phyloP scores from a whole-genome alignment of 2,888 invertebrate genomes.

The Rhopalosiphum nymphaeae region DNA sequence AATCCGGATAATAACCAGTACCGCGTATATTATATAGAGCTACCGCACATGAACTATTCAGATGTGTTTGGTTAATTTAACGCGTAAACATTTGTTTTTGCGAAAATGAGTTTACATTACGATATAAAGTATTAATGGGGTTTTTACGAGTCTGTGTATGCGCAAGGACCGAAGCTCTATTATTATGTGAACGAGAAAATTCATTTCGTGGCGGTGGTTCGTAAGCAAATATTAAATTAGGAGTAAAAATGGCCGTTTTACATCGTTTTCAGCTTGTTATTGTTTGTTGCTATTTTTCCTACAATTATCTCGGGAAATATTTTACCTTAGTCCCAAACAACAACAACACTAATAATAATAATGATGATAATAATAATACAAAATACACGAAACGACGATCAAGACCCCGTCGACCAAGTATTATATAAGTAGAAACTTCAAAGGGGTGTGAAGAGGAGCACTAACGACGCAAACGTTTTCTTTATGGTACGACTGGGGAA shows the following conservation, averaged over 20 bases:
- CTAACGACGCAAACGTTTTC: not conserved
- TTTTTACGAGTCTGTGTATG: not conserved
- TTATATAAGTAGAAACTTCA: not conserved
- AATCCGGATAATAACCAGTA: not conserved
- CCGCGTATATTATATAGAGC: not conserved
- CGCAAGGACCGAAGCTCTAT: not conserved
- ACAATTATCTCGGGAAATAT: not conserved
- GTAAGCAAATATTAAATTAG: constrained; percentile 13
- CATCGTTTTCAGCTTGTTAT: not conserved
- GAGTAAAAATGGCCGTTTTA: constrained; percentile 2
- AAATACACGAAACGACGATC: not conserved
- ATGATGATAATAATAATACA: not conserved
- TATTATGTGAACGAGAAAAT: not conserved
- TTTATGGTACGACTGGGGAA: not conserved
- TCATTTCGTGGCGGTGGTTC: not conserved
- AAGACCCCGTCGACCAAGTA: not conserved
- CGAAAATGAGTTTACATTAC: not conserved
- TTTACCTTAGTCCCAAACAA: not conserved
- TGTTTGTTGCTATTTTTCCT: not conserved
- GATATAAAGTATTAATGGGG: constrained; percentile 3
- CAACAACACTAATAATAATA: not conserved
- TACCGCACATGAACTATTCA: not conserved
- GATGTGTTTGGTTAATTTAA: not conserved
- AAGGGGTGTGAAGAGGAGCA: no score
- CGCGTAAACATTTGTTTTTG: constrained; percentile 5